phyloP scores from a whole-genome alignment of 2,797 vertebrate genomes.

The Sitta carolinensis region DNA sequence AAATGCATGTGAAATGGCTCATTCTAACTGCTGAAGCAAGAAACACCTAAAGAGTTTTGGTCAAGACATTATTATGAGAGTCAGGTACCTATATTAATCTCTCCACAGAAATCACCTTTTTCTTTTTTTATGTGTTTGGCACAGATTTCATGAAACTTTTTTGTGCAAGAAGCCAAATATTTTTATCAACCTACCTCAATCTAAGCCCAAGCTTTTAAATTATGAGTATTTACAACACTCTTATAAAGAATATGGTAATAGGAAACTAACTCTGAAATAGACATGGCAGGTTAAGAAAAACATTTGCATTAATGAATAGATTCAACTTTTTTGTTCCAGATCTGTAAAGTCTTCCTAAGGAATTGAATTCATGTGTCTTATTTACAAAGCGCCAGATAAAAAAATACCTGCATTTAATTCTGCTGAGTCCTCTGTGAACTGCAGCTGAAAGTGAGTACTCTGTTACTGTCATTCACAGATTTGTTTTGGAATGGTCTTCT shows the following conservation, averaged over 20 bases:
- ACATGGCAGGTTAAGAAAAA: neutral
- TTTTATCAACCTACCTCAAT: neutral
- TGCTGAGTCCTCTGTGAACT: neutral
- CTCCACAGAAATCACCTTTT: neutral
- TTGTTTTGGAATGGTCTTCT: neutral
- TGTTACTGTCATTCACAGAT: neutral
- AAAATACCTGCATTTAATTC: neutral
- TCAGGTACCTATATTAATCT: neutral
- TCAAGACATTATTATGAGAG: slow-evolving; percentile 34
- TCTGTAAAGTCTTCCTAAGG: neutral
- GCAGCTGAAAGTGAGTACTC: neutral
- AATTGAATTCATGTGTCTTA: neutral
- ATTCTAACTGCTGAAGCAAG: neutral
- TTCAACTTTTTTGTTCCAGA: neutral
- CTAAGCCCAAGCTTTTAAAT: neutral
- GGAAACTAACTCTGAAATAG: neutral
- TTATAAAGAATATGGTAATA: neutral
- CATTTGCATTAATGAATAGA: neutral
- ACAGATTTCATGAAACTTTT: neutral
- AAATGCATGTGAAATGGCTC: neutral
- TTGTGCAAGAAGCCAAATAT: neutral
- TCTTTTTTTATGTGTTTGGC: neutral
- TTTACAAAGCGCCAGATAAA: neutral
- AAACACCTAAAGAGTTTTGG: neutral
- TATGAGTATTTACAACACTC: neutral